Evolutionary conservation across 2,113 vertebrate genomes (phyloP).

Genomic region (Chaenogobius annularis): DNA sequence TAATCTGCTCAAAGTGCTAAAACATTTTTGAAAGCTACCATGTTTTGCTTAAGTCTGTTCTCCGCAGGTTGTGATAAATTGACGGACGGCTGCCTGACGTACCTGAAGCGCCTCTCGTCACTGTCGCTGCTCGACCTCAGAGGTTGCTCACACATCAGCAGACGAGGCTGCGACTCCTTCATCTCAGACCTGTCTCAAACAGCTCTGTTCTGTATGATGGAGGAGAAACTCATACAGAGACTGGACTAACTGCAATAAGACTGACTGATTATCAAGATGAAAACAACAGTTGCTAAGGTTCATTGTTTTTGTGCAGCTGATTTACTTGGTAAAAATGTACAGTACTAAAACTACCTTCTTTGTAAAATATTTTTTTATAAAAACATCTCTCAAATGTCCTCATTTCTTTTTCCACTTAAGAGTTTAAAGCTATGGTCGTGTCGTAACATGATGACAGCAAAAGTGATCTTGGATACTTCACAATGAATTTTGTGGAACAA

Average conservation of each 20-base stretch:
- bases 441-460: neutral
- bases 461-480: too few species aligned
- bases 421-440: neutral
- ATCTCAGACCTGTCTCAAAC: slow-evolving; percentile 94
- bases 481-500: too few species aligned
- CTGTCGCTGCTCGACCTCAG: slow-evolving; percentile 90
- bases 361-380: neutral
- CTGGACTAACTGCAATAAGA: slow-evolving; percentile 62
- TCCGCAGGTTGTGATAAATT: slow-evolving; percentile 89
- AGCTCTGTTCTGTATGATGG: slow-evolving; percentile 92
- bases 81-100: slow-evolving; percentile 90
- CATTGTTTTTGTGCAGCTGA: neutral
- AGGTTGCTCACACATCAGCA: slow-evolving; percentile 88
- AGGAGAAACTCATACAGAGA: slow-evolving; percentile 97
- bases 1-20: too few species aligned
- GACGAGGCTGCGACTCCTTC: slow-evolving; percentile 91
- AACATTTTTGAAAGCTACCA: too few species aligned
- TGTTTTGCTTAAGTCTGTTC: neutral
- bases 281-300: neutral
- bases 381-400: neutral
- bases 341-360: neutral
- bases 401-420: neutral
- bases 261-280: neutral
- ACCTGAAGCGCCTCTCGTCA: slow-evolving; percentile 88
- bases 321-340: neutral